Base-by-base conservation (phyloP, 1,140 invertebrate species). In the Drosophila watanabei region DNA sequence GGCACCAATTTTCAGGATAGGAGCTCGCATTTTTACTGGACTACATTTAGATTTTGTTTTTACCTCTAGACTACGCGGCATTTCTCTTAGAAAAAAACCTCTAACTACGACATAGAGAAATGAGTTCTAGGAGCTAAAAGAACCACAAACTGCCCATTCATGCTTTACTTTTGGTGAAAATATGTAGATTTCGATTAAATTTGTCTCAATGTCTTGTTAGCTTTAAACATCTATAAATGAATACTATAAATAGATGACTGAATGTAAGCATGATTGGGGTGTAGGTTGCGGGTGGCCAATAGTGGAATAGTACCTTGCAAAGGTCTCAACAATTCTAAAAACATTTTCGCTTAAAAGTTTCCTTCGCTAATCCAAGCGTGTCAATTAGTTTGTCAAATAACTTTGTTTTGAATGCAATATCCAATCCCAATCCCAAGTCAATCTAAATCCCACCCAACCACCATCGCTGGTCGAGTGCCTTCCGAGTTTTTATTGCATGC, bases 341-440 rank as follows among this genome's bases (percentile, higher is more conserved):
- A 28, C n/a, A 24, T 32, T 28, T 37, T 45, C 28, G 13, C 58
- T 18, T 72, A 43, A 65, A 73, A 73, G 68, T 72, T 73, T 73
- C 68, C 70, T 37, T 32, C 28, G 69, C 66, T 71, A 71, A 72
- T 71, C 39, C 39, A 52, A 14, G 41, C 46, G 14, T 60, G 68
- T 72, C 54, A 72, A 73, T 60, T 41, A 37, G 43, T 37, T 73
- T 51, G 32, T 35, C 24, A 49, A 60, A 72, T 33, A 72, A 73
- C 35, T 51, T 51, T 72, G 54, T 51, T 72, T 73, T 73, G 45
- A 56, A 39, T 71, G 70, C 70, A 72, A 46, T 24, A 48, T 13
- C 30, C 5, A 41, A 41, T 39, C 35, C 30, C 5, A 41, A 41
- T 39, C 35, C 7, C 16, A 62, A 51, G 0, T 30, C 35, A 6